Base-by-base conservation (phyloP, 2,888 invertebrate genomes). In the Pristionchus entomophagus region DNA sequence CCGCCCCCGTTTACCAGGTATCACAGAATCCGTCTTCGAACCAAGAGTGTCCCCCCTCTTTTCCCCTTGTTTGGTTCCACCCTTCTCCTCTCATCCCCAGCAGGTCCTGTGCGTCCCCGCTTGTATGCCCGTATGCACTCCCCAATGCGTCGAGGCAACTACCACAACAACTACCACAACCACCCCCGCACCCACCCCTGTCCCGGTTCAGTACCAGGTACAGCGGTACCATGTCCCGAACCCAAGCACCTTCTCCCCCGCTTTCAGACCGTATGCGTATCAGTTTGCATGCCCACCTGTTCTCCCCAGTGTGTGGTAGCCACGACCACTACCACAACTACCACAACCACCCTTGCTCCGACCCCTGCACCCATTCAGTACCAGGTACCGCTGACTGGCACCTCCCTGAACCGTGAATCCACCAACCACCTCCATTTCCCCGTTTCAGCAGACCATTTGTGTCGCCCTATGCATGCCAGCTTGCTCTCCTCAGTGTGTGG, bases 401-500 rank as follows among this genome's bases (percentile, higher is more conserved):
- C n/a, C 35, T 38, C 38, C 69, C n/a, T 22, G 12, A 12, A 4
- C 4, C 8, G 8, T 62, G n/a, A n/a, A n/a, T n/a, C n/a, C n/a
- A n/a, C 14, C 35, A 32, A 38, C 10, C 38, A 38, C 22, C n/a
- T 19, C 69, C 14, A 19, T 29, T n/a, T 17, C 19, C 65, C 19
- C 65, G 32, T 14, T 35, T 65, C 65, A 35, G 65, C 65, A 65
- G 65, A 65, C 65, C 32, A 65, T 65, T 32, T 90, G 90, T 86
- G 86, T 84, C 59, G 88, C 89, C 78, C 85, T 87, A 56, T 90
- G 90, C 88, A 88, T 88, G 89, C 89, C 90, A 80, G 87, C 88
- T 14, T 90, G 90, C 87, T 86, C 87, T 10, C 87, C 85, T 51
- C 69, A 69, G 56, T 89, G 90, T 88, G 88, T 62, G 3, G 65